phyloP scores from a whole-genome alignment of 1,140 invertebrate genomes.

The Diabrotica undecimpunctata region DNA sequence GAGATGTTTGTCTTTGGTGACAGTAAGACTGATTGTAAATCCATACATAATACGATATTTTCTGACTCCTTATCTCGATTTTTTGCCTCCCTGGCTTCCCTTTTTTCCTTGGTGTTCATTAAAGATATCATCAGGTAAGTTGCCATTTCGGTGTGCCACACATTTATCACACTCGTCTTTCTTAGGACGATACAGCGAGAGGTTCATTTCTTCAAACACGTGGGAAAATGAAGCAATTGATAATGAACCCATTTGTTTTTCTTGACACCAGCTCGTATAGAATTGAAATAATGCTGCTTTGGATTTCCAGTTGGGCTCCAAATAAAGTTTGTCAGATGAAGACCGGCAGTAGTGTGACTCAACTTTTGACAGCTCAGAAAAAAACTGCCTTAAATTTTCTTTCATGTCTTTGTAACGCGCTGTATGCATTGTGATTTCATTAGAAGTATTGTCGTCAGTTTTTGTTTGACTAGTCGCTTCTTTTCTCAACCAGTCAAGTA shows the following conservation, averaged over 20 bases:
- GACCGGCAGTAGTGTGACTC: no score
- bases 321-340: no score
- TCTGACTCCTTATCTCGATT: conserved; percentile 7
- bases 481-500: no score
- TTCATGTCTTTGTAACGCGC: no score
- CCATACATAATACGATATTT: conserved; percentile 4
- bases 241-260: neutral
- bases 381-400: neutral
- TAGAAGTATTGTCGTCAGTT: neutral
- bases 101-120: conserved; percentile 13
- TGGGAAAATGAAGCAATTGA: conserved; percentile 9
- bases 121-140: neutral
- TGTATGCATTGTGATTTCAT: neutral
- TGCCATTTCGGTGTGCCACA: conserved; percentile 10
- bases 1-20: neutral
- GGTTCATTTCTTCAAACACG: conserved; percentile 10
- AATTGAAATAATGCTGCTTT: no score
- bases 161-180: conserved; percentile 14
- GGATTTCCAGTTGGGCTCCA: no score
- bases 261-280: neutral
- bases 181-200: conserved; percentile 12
- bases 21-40: neutral
- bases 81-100: conserved; percentile 13
- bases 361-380: no score
- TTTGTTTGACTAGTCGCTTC: no score